Evolutionary conservation across 2,888 invertebrate genomes (phyloP), one percentile per base, ranked within the genome.

Genomic region (Nowickia ferox): DNA sequence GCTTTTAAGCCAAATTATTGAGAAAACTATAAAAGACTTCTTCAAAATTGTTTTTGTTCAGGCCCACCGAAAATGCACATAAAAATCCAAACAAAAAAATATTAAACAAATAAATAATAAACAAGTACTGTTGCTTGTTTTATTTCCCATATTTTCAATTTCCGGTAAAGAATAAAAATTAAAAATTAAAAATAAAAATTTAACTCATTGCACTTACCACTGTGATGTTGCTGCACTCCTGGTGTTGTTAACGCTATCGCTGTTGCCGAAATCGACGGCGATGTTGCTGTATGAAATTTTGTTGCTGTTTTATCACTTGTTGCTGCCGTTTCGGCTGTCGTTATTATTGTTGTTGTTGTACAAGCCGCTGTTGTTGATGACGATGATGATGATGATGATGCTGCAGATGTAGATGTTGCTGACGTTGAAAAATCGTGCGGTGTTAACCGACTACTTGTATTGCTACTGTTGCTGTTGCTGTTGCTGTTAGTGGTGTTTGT

Each of bases 211-310:
- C 46, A 86, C 91, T 91, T 89, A 91, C 91, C 91, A 80, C 84
- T 92, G 88, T 90, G 92, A 87, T 89, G 91, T 89, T 90, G 88
- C 77, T 91, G 88, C 89, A 90, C 87, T 89, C 90, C 89, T 89
- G 88, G 88, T 90, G 88, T 75, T 78, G 82, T 75, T 75, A 55
- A 30, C 71, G 91, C 88, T 72, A 55, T 57, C 57, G 90, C 88
- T 79, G 83, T 46, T 86, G 91, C 89, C 88, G 78, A 89, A 90
- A 87, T 55, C 19, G 55, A 89, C 90, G 88, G 89, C 90, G 88
- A 88, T 78, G 85, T 89, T 90, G 88, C 87, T 77, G 80, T 22
- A 13, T 74, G 74, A 75, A 75, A 68, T 75, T 68, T 88, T 77
- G 79, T 53, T 78, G 48, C 40, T 69, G 78, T 90, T 88, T 92